Percentiles rank a stretch among this genome's conserved stretches.
phyloP scores from a whole-genome alignment of 2,888 invertebrate species.

The Leptodirus hochenwartii region DNA sequence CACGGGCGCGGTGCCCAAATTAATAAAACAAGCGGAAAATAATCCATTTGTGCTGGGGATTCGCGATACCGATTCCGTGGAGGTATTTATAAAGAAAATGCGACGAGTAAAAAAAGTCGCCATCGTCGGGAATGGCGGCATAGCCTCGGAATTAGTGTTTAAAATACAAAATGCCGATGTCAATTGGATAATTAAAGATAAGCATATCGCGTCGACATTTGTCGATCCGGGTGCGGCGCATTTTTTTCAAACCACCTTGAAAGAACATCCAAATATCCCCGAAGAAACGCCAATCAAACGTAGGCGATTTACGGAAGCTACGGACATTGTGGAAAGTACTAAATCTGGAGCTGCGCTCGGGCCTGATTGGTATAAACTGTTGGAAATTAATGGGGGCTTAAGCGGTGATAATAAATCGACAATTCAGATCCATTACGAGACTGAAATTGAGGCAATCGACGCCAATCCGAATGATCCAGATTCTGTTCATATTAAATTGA shows the following conservation, averaged over 20 bases:
- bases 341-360: constrained; percentile 80
- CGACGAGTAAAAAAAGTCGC: constrained; percentile 49
- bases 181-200: constrained; percentile 87
- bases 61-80: constrained; percentile 86
- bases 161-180: constrained; percentile 72
- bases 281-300: constrained; percentile 27
- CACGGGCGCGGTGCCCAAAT: constrained; percentile 73
- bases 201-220: constrained; percentile 83
- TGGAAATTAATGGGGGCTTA: constrained; percentile 35
- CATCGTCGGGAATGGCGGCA: constrained; percentile 94
- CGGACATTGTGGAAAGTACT: constrained; percentile 26
- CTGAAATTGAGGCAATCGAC: constrained; percentile 31
- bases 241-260: constrained; percentile 55
- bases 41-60: constrained; percentile 65
- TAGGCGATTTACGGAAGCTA: constrained; percentile 46
- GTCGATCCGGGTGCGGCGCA: constrained; percentile 91
- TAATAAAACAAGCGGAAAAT: constrained; percentile 39
- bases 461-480: constrained; percentile 17
- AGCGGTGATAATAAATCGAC: constrained; percentile 23
- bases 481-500: constrained; percentile 55
- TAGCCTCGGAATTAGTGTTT: constrained; percentile 90
- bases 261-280: constrained; percentile 11
- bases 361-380: constrained; percentile 82
- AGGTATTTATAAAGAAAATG: constrained; percentile 54
- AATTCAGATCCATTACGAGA: constrained; percentile 41